Percentiles rank a stretch among this genome's conserved stretches.
phyloP scores from a whole-genome alignment of 2,113 vertebrate genomes.

The Etheostoma cragini region DNA sequence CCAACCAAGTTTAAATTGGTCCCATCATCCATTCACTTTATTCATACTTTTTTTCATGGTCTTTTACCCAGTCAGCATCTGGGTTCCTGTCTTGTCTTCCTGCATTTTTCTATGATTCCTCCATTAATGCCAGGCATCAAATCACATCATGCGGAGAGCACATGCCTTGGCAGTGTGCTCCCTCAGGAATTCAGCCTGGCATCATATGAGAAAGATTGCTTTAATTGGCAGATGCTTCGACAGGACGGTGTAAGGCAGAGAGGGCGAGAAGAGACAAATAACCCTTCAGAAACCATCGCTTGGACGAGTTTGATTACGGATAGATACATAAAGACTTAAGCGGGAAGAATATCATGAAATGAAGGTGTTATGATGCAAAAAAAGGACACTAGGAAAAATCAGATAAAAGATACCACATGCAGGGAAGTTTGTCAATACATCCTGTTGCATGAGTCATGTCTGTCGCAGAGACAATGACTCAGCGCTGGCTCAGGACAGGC shows the following conservation, averaged over 20 bases:
- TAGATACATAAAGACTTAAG: neutral
- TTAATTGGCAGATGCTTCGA: slow-evolving; percentile 60
- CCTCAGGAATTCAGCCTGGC: slow-evolving; percentile 66
- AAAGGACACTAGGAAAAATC: neutral
- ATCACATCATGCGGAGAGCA: slow-evolving; percentile 66
- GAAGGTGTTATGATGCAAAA: neutral
- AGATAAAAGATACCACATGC: neutral
- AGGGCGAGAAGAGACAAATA: slow-evolving; percentile 5
- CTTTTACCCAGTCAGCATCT: slow-evolving; percentile 40
- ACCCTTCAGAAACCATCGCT: neutral
- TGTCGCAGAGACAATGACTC: slow-evolving; percentile 35
- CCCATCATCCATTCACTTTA: neutral
- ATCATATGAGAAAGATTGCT: slow-evolving; percentile 52
- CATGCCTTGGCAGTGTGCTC: slow-evolving; percentile 59
- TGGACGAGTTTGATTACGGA: slow-evolving; percentile 1
- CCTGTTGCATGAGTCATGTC: slow-evolving; percentile 16
- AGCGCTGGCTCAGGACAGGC: slow-evolving; percentile 28
- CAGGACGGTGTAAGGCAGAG: slow-evolving; percentile 11
- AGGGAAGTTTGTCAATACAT: slow-evolving; percentile 5
- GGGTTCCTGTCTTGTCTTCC: slow-evolving; percentile 36
- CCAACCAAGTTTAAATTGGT: slow-evolving; percentile 32
- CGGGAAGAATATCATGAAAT: neutral
- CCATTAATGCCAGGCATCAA: slow-evolving; percentile 51
- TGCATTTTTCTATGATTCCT: slow-evolving; percentile 47
- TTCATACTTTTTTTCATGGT: neutral